phyloP scores from a whole-genome alignment of 2,888 invertebrate species.

The Eristalis arbustorum region DNA sequence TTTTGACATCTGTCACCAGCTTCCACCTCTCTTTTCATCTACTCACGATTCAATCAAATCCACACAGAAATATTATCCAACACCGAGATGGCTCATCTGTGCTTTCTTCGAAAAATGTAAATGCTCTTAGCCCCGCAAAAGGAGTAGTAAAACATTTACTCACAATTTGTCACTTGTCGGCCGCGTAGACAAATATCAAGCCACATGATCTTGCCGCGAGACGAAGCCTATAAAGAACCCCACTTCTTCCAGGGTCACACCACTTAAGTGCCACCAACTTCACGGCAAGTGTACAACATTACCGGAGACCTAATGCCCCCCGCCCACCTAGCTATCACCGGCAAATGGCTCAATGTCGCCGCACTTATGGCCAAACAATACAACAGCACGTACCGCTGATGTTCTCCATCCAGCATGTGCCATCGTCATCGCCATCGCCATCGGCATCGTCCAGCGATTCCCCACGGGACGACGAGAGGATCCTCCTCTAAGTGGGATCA shows the following conservation, averaged over 20 bases:
- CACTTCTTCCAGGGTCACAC: conserved; percentile 38
- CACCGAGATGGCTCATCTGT: not conserved
- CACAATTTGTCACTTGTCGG: not conserved
- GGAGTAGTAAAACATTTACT: not conserved
- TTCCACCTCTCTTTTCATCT: not conserved
- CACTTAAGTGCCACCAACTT: conserved; percentile 30
- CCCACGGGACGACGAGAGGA: conserved; percentile 42
- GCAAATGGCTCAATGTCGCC: conserved; percentile 59
- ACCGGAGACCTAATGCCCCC: conserved; percentile 4
- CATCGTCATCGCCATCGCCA: not conserved
- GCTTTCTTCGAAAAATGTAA: not conserved
- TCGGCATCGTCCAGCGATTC: not conserved
- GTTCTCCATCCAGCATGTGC: conserved; percentile 39
- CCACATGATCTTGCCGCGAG: not conserved
- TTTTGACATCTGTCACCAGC: not conserved
- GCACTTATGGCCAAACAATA: conserved; percentile 47
- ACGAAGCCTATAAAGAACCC: not conserved
- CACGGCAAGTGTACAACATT: conserved; percentile 43
- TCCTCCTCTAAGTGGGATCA: conserved; percentile 48
- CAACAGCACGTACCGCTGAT: conserved; percentile 42
- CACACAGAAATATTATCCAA: not conserved
- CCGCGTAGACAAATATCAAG: conserved; percentile 1
- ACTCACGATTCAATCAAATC: not conserved
- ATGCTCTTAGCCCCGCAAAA: not conserved
- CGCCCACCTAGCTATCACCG: conserved; percentile 1